A percentile compares a stretch with the other conserved stretches of the same genome.
Conservation (phyloP, 1,140 invertebrate genomes). For the Nomia melanderi region DNA sequence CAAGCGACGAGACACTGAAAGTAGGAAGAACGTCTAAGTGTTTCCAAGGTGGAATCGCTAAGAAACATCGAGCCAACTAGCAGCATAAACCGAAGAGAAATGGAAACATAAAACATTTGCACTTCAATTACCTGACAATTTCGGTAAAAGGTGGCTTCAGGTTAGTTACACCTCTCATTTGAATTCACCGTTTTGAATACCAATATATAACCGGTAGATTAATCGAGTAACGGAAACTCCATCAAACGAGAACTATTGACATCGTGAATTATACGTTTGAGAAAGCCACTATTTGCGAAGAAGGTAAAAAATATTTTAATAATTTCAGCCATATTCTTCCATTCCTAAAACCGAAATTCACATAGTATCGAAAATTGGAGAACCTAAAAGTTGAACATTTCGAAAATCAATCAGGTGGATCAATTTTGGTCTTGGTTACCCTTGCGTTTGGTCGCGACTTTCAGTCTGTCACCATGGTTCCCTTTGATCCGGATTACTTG, state of each 20-base stretch:
- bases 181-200: not conserved
- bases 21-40: not conserved
- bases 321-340: too few relatives aligned
- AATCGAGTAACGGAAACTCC: not conserved
- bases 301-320: too few relatives aligned
- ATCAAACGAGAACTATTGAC: not conserved
- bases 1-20: constrained; percentile 2
- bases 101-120: constrained; percentile 29
- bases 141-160: constrained; percentile 22
- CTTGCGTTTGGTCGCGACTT: too few relatives aligned
- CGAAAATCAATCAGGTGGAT: too few relatives aligned
- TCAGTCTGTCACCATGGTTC: too few relatives aligned
- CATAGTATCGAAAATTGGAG: too few relatives aligned
- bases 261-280: not conserved
- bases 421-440: too few relatives aligned
- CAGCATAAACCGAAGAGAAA: constrained; percentile 15
- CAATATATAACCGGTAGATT: not conserved
- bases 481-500: too few relatives aligned
- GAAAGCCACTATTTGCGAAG: too few relatives aligned
- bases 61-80: not conserved
- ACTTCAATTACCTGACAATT: constrained; percentile 39
- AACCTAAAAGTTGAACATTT: too few relatives aligned
- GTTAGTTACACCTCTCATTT: constrained; percentile 22
- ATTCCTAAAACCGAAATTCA: too few relatives aligned
- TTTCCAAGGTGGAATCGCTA: constrained; percentile 22